Base-by-base conservation (phyloP, 2,113 vertebrate species). In the Pungitius pungitius region DNA sequence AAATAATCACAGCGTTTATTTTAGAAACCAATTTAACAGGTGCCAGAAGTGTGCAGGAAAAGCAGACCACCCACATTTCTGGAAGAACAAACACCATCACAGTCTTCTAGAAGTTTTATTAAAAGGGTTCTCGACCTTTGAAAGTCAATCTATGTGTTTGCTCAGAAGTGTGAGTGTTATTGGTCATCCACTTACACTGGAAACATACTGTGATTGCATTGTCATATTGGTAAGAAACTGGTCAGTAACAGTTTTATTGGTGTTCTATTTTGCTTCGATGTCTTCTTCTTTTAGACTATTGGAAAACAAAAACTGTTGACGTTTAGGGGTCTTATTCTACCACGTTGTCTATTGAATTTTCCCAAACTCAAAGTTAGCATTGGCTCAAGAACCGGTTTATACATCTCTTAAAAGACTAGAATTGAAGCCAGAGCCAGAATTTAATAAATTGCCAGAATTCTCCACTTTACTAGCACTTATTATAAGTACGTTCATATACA, bases 11-110 rank as follows among this genome's bases (percentile, higher is more conserved):
- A 26, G 33, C 35, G 55, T 49, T 67, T 10, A 69, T 61, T 76
- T 73, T 30, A 64, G 70, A 70, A 56, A 73, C n/a, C 33, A 56
- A 51, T 77, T 61, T 26, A 69, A 63, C 27, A 51, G 40, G 60
- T 60, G 68, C 27, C 4, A 67, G 33, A 49, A 40, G 64, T 67
- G 61, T 72, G 37, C 17, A 47, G 59, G 13, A 33, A 18, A 66
- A 69, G 66, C 35, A 2, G 27, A 39, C 58, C 26, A 56, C 72
- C 1, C 35, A 12, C 20, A 17, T 30, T 24, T 30, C 17, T 61
- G 1, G 57, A 52, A 62, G 20, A 68, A 13, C 24, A 17, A n/a
- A 18, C 3, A 66, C 20, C 37, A 11, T 10, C 43, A 45, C 22
- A 8, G n/a, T 6, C 51, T 37, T 67, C 24, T 10, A 14, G 37